Base-by-base conservation (phyloP, 1,140 invertebrate genomes). In the Papilio machaon region DNA sequence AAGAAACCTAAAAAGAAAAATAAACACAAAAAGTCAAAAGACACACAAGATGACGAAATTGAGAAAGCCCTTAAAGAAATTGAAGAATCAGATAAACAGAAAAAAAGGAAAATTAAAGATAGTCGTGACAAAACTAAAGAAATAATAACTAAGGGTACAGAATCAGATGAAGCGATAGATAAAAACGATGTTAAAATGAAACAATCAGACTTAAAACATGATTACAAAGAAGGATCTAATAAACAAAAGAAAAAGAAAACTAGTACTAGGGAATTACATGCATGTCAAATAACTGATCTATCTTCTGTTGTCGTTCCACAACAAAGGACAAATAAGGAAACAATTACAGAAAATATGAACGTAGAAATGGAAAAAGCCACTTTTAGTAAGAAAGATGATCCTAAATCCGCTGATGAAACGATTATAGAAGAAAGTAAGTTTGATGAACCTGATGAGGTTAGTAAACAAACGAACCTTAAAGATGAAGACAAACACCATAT, bases 31-130 rank as follows among this genome's bases (percentile, higher is more conserved):
- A 95, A 94, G 86, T 13, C 80, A 46, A 95, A 91, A 91, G 87
- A 90, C 75, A 84, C 84, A 82, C 23, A 30, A 30, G 91, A 94
- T 85, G 95, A 95, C 87, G 95, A 95, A 83, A 95, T 95, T 80
- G 95, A 95, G 84, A 95, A 91, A 87, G 95, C 95, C 75, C 85
- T 96, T 1, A 92, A 94, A 86, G 95, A 95, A 94, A 95, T 95
- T 73, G 93, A 95, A 84, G 90, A 91, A 83, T 86, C 85, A 19
- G 86, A 90, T 54, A 91, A 89, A 85, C 86, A 88, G 60, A 92
- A 90, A 76, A 94, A 92, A 85, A 94, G 89, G 82, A 90, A 86
- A 85, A 8, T 19, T 23, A 89, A 89, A 86, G 86, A 86, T 38
- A n/a, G 76, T 80, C 73, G 82, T 76, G 85, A 87, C 75, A 87